phyloP scores from a whole-genome alignment of 1,140 invertebrate species.

The Proales similis region DNA sequence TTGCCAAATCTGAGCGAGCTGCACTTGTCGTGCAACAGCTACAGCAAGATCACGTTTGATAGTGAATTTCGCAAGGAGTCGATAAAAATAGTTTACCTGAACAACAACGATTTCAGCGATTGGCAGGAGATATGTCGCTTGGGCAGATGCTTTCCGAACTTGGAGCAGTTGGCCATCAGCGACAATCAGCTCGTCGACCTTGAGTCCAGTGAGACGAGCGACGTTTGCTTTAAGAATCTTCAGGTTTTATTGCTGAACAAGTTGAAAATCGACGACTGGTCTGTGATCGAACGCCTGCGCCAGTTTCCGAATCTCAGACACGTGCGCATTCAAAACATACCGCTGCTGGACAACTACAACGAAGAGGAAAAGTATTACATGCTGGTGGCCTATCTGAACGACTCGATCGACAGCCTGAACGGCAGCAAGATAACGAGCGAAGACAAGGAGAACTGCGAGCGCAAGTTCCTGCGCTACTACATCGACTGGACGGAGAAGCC shows the following conservation, averaged over 20 bases:
- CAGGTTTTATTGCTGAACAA: conserved; percentile 75
- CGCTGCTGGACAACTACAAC: conserved; percentile 58
- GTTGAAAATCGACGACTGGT: conserved; percentile 71
- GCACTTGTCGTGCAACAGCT: conserved; percentile 74
- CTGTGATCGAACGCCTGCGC: conserved; percentile 73
- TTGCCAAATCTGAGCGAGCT: conserved; percentile 67
- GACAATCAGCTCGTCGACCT: conserved; percentile 64
- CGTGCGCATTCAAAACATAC: conserved; percentile 64
- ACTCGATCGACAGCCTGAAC: conserved; percentile 74
- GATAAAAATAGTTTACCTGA: conserved; percentile 61
- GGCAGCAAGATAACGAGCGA: conserved; percentile 72
- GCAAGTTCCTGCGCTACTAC: conserved; percentile 80
- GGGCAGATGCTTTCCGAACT: conserved; percentile 66
- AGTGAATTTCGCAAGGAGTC: conserved; percentile 57
- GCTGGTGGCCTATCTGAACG: conserved; percentile 73
- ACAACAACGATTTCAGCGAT: conserved; percentile 64
- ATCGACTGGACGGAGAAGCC: conserved; percentile 59
- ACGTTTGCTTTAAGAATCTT: conserved; percentile 59
- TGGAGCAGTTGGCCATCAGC: conserved; percentile 73
- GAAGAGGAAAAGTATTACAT: conserved; percentile 77
- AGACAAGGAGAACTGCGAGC: conserved; percentile 78
- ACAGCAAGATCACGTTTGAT: conserved; percentile 63
- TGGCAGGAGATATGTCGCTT: conserved; percentile 76
- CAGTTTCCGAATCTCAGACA: conserved; percentile 72
- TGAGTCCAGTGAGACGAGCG: conserved; percentile 1